phyloP scores from a whole-genome alignment of 2,888 invertebrate species.

The Ceratothoa steindachneri region DNA sequence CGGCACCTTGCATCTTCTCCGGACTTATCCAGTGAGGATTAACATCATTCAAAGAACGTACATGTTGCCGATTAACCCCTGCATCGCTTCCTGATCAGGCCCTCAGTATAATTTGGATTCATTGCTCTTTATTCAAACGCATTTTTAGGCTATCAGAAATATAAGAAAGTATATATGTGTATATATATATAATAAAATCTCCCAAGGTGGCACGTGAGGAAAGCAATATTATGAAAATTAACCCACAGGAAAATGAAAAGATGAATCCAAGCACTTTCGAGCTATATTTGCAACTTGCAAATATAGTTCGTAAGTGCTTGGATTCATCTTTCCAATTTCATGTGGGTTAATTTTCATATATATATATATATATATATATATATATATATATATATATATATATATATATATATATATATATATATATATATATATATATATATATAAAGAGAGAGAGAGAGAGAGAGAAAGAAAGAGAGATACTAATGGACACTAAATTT shows the following conservation, averaged over 20 bases:
- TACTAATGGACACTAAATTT: background rate
- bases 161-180: background rate
- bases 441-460: no score
- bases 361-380: background rate
- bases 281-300: no score
- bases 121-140: background rate
- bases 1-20: no score
- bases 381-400: slow-evolving; percentile 1
- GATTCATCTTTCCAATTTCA: no score
- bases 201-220: no score
- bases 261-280: no score
- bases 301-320: no score
- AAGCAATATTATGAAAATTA: background rate
- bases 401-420: background rate
- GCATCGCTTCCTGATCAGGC: background rate
- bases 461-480: background rate
- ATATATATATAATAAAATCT: background rate
- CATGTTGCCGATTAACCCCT: no score
- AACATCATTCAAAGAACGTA: no score
- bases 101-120: background rate
- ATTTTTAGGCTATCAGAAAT: background rate
- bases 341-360: no score
- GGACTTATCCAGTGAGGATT: no score
- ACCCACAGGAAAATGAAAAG: no score
- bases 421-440: background rate